Percentiles rank a stretch among this genome's conserved stretches.
These are phyloP conservation scores for Perca flavescens DNA, from an alignment of 2,113 vertebrate genomes.

Conservation along the genomic window DNA sequence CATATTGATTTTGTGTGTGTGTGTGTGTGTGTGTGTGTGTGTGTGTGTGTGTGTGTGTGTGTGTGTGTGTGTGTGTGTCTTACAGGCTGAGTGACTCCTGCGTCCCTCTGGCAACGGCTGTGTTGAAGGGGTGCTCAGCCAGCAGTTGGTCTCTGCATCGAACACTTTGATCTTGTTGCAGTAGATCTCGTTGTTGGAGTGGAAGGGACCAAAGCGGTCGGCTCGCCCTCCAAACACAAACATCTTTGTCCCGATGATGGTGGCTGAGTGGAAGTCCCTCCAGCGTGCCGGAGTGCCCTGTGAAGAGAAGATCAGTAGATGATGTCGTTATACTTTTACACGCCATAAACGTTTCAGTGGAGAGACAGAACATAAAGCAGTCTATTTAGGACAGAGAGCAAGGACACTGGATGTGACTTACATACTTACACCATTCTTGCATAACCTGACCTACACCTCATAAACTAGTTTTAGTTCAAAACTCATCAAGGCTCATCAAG, in stretches of 20 bases:
- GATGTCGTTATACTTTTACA: neutral
- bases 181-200: constrained; percentile 99
- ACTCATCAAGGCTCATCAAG: neutral
- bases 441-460: neutral
- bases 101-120: constrained; percentile 92
- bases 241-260: constrained; percentile 95
- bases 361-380: neutral
- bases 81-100: constrained; percentile 97
- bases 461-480: neutral
- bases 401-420: neutral
- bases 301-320: neutral
- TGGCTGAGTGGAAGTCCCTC: constrained; percentile 98
- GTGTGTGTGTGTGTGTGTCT: constrained; percentile 67
- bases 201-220: constrained; percentile 96
- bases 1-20: neutral
- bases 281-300: constrained; percentile 95
- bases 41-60: constrained; percentile 1
- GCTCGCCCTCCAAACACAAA: constrained; percentile 97
- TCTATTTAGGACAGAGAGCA: neutral
- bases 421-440: neutral
- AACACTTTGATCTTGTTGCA: constrained; percentile 98
- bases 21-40: neutral
- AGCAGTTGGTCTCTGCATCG: constrained; percentile 94
- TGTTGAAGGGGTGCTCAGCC: constrained; percentile 90
- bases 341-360: neutral